A percentile compares a stretch with the other conserved stretches of the same genome.
phyloP scores from a whole-genome alignment of 1,140 invertebrate species.

The Drosophila prosaltans region DNA sequence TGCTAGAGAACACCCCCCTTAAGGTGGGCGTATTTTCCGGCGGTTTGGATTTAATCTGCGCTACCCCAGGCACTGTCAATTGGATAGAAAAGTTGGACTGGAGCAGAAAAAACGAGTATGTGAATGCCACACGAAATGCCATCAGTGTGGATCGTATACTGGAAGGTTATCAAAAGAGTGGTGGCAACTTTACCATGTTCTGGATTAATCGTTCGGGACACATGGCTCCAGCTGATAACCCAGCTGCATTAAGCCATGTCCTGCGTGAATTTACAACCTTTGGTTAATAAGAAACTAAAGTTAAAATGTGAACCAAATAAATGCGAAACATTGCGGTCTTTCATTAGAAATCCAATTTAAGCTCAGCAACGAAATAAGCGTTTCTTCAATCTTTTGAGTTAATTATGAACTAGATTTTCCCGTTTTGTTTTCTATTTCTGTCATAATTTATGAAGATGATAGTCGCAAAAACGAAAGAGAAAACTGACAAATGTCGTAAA shows the following conservation, averaged over 20 bases:
- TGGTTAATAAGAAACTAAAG: conserved; percentile 27
- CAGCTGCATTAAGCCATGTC: conserved; percentile 68
- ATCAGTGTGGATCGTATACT: conserved; percentile 85
- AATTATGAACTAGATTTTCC: conserved; percentile 34
- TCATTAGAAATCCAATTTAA: conserved; percentile 15
- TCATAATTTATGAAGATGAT: conserved; percentile 42
- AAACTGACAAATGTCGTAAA: conserved; percentile 25
- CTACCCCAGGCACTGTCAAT: conserved; percentile 86
- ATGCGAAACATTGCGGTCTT: conserved; percentile 4
- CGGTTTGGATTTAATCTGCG: conserved; percentile 88
- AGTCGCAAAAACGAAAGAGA: conserved; percentile 17
- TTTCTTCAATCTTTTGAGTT: conserved; percentile 1
- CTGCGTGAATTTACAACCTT: conserved; percentile 66
- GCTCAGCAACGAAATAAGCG: neutral
- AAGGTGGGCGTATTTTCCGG: conserved; percentile 80
- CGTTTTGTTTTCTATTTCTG: conserved; percentile 8
- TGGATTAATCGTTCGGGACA: conserved; percentile 89
- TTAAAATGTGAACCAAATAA: neutral
- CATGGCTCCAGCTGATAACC: conserved; percentile 84
- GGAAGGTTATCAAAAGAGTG: conserved; percentile 87
- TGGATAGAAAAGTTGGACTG: conserved; percentile 90
- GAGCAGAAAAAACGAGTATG: conserved; percentile 85
- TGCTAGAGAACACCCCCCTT: conserved; percentile 87
- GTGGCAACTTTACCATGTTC: conserved; percentile 89
- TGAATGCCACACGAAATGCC: conserved; percentile 84